Evolutionary conservation across 2,888 invertebrate species (phyloP).

Genomic region (Ditylenchus weischeri): DNA sequence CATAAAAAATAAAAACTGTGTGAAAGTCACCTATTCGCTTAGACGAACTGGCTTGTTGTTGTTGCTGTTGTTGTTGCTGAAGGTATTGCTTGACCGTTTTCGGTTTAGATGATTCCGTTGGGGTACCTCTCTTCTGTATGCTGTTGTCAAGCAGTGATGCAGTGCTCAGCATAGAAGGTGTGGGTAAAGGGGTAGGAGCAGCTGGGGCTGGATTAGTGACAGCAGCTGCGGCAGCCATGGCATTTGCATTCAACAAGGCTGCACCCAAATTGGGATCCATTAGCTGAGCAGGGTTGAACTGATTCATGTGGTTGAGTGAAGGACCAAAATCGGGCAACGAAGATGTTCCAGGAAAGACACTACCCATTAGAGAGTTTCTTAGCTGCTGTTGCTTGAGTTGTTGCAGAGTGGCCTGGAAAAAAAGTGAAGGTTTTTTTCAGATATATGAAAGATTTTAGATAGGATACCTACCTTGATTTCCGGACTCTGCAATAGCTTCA

Average conservation of each 20-base stretch:
- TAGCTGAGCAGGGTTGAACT: not conserved
- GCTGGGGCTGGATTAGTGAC: not conserved
- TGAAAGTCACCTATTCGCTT: too few relatives aligned
- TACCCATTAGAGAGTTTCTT: not conserved
- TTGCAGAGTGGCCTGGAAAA: slow-evolving; percentile 4
- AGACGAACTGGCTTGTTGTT: not conserved
- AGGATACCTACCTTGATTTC: not conserved
- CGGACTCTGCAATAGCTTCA: slow-evolving; percentile 6
- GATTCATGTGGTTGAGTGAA: not conserved
- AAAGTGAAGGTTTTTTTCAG: not conserved
- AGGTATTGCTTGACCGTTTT: slow-evolving; percentile 4
- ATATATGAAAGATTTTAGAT: not conserved
- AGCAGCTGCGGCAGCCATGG: not conserved
- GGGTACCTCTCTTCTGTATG: not conserved
- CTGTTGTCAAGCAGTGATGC: not conserved
- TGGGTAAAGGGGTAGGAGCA: not conserved
- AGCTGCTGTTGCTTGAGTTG: not conserved
- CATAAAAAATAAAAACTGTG: too few relatives aligned
- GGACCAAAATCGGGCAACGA: too few relatives aligned
- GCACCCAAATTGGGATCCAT: not conserved
- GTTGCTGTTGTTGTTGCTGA: slow-evolving; percentile 16
- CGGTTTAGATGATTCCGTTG: not conserved
- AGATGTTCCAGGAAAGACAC: not conserved
- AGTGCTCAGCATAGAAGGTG: not conserved
- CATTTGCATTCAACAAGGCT: not conserved